These are phyloP conservation scores for Melanotaenia trifasciata DNA, from an alignment of 2,797 vertebrate species.

Conservation along the genomic window DNA sequence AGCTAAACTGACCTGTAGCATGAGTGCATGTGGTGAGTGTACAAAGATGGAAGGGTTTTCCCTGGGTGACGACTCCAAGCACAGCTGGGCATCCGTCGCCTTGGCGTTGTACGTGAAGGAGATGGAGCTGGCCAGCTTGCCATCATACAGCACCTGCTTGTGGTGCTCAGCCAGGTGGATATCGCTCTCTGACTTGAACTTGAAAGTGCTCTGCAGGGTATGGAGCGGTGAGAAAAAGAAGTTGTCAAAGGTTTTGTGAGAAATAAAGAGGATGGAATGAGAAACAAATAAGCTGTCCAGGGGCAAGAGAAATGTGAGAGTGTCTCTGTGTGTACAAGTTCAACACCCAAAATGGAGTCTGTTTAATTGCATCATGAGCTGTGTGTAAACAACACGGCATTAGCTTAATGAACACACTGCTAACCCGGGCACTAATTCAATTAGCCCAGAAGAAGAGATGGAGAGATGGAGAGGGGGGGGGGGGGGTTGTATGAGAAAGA, in stretches of 20 bases:
- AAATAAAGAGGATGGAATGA: not conserved
- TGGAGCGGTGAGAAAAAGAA: not conserved
- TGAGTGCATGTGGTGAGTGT: constrained; percentile 95
- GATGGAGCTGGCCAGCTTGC: constrained; percentile 95
- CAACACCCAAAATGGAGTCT: constrained; percentile 67
- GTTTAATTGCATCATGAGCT: constrained; percentile 67
- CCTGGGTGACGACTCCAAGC: constrained; percentile 95
- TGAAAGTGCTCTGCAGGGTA: constrained; percentile 91
- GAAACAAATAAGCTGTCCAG: constrained; percentile 19
- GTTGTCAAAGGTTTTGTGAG: not conserved
- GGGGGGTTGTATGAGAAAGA: constrained; percentile 46
- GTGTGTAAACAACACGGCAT: constrained; percentile 74
- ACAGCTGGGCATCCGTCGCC: constrained; percentile 95
- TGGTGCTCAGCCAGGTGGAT: constrained; percentile 98
- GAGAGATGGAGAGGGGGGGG: constrained; percentile 53
- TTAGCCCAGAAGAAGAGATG: constrained; percentile 67
- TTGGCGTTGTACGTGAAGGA: constrained; percentile 97
- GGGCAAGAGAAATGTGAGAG: constrained; percentile 12
- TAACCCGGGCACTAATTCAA: constrained; percentile 76
- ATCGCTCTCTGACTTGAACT: constrained; percentile 97
- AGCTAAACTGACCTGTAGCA: constrained; percentile 89
- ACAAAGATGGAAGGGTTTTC: constrained; percentile 97
- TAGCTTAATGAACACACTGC: constrained; percentile 77
- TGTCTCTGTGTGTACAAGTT: constrained; percentile 30
- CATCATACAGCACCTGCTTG: constrained; percentile 95